A percentile compares a stretch with the other conserved stretches of the same genome.
Evolutionary conservation across 2,888 invertebrate genomes (phyloP).

Genomic region (Andrena hattorfiana): DNA sequence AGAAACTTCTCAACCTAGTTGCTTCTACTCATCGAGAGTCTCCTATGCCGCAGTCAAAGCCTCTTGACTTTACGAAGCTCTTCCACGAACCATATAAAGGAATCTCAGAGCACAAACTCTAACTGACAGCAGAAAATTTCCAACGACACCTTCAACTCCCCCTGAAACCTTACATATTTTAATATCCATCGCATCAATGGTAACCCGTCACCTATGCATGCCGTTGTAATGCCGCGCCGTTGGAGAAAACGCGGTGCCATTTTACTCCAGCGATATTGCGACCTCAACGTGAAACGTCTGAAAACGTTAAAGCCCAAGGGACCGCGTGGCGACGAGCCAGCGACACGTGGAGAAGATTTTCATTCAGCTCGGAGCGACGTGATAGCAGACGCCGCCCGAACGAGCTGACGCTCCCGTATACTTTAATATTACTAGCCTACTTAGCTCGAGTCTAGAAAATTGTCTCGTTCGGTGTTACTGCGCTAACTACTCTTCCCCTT

Average conservation of each 20-base stretch:
- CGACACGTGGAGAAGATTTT: slow-evolving; percentile 19
- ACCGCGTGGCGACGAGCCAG: neutral
- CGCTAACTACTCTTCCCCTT: neutral
- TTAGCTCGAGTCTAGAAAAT: slow-evolving; percentile 25
- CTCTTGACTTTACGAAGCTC: too few species aligned
- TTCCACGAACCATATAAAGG: too few species aligned
- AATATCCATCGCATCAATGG: neutral
- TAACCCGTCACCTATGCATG: neutral
- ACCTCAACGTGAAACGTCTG: neutral
- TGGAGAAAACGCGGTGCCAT: neutral
- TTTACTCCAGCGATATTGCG: neutral
- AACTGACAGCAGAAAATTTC: too few species aligned
- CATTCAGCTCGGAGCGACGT: slow-evolving; percentile 15
- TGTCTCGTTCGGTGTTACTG: slow-evolving; percentile 4
- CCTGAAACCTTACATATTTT: neutral
- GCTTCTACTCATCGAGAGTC: neutral
- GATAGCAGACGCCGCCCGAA: slow-evolving; percentile 7
- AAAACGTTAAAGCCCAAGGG: neutral
- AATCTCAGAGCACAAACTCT: too few species aligned
- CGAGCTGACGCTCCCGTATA: slow-evolving; percentile 26
- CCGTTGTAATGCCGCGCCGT: neutral
- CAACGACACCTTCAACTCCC: neutral
- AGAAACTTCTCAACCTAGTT: neutral
- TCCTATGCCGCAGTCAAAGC: too few species aligned
- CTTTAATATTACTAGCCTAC: slow-evolving; percentile 36